Base-by-base conservation (phyloP, 2,797 vertebrate genomes). In the Spizella passerina region DNA sequence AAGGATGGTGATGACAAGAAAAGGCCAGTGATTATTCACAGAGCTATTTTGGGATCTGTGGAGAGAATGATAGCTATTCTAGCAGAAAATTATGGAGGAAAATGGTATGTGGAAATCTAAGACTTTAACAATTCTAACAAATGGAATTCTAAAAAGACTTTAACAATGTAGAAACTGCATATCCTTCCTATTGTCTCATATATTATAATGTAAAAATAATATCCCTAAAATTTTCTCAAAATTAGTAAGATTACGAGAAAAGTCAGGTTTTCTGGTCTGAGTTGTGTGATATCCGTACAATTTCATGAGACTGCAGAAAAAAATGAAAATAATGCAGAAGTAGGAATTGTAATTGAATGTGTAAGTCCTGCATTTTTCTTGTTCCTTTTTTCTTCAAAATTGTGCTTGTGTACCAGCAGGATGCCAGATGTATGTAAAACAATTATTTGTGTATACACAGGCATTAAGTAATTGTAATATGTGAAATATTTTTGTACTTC, bases 31-130 rank as follows among this genome's bases (percentile, higher is more conserved):
- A 99, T 99, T 96, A 99, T 99, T 97, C 99, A 99, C 69, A 98
- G 99, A n/a, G 99, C 99, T 82, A 97, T 99, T 93, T 49, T 99
- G 97, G 99, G 99, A 63, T 99, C 99, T 3, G 98, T 99, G 94
- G 99, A 99, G 97, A 98, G 99, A 90, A 99, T 99, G 99, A 98
- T 99, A 57, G 99, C 99, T 91, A 99, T 99, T 95, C 98, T 99
- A 65, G 98, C 98, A 4, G 99, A 99, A 97, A 99, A 99, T 97
- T 99, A 99, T 24, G 98, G 98, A 27, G 99, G 99, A 19, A 99
- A 99, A 98, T 99, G 99, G 99, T 99, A 96, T 91, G 98, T 96
- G 60, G 12, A 43, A 69, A 46, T 80, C n/a, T 69, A 16, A 44
- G 46, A 43, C 9, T 47, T 70, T 70, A 55, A 50, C 15, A 39